Base-by-base conservation (phyloP, 1,140 invertebrate species). In the Dryas iulia region DNA sequence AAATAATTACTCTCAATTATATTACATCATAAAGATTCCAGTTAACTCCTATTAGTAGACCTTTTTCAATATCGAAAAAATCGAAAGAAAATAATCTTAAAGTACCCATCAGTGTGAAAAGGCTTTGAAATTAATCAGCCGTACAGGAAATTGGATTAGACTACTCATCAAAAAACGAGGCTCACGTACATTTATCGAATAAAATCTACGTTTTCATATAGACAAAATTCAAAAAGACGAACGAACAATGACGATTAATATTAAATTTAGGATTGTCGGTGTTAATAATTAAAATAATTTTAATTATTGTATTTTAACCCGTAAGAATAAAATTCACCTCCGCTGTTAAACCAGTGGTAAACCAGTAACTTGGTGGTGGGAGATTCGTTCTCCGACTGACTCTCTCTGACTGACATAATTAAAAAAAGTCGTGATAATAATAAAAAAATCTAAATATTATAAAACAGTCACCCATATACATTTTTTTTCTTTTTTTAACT, bases 61-160 rank as follows among this genome's bases (percentile, higher is more conserved):
- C 23, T 56, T 56, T 23, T 23, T 1, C 18, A 35, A 35, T n/a
- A n/a, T 56, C 12, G 6, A n/a, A 54, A 24, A 25, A 28, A 26
- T 26, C 6, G 1, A 28, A 1, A 25, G 26, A 14, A 14, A 56
- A 39, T 14, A 4, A 6, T 35, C 4, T 39, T 39, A 14, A n/a
- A 39, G 14, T 39, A 39, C 39, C n/a, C 30, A 1, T 24, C 24
- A 47, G 14, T 52, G 23, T 23, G 25, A 18, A 23, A 30, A 39
- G 28, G 59, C 23, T 47, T 23, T 56, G 30, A 53, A 66, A 59
- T 52, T 61, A 56, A 68, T 68, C 52, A 53, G n/a, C 21, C 60
- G 56, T 39, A 57, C n/a, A 56, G 59, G 21, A 56, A 68, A 68
- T 68, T 61, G 59, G 52, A 68, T 61, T 60, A 61, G 66, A 35